These are phyloP conservation scores for Bombylius major DNA, from an alignment of 2,888 invertebrate genomes.

Conservation along the genomic window DNA sequence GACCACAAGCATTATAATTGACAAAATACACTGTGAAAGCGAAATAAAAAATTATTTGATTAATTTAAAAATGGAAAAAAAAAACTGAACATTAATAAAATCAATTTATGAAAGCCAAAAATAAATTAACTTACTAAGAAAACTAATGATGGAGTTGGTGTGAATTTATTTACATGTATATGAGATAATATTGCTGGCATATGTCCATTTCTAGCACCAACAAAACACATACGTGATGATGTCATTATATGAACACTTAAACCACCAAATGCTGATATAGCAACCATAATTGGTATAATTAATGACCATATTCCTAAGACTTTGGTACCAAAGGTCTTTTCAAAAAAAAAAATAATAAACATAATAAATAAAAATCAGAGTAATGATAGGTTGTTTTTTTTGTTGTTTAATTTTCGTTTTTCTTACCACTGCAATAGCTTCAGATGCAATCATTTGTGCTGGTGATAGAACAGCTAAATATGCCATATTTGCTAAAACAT, in stretches of 20 bases:
- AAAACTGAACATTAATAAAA: neutral
- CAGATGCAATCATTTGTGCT: slow-evolving; percentile 69
- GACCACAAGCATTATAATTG: slow-evolving; percentile 71
- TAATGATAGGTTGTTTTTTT: neutral
- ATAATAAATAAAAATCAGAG: neutral
- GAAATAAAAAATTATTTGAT: slow-evolving; percentile 12
- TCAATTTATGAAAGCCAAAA: neutral
- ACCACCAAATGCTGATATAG: slow-evolving; percentile 84
- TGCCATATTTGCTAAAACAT: slow-evolving; percentile 77
- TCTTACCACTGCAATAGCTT: slow-evolving; percentile 91
- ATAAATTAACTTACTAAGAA: slow-evolving; percentile 52
- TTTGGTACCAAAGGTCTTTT: slow-evolving; percentile 69
- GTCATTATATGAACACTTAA: slow-evolving; percentile 93
- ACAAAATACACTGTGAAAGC: slow-evolving; percentile 59
- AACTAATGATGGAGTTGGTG: slow-evolving; percentile 68
- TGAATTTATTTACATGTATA: slow-evolving; percentile 59
- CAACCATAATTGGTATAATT: slow-evolving; percentile 84
- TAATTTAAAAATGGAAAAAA: neutral
- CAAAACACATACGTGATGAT: slow-evolving; percentile 82
- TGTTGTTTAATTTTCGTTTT: neutral
- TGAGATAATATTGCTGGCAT: slow-evolving; percentile 71
- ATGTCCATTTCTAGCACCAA: slow-evolving; percentile 80
- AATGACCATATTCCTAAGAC: slow-evolving; percentile 60
- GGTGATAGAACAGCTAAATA: slow-evolving; percentile 80
- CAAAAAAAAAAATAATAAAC: slow-evolving; percentile 5